Conservation (phyloP, 2,888 invertebrate genomes). For the Apoderus coryli region DNA sequence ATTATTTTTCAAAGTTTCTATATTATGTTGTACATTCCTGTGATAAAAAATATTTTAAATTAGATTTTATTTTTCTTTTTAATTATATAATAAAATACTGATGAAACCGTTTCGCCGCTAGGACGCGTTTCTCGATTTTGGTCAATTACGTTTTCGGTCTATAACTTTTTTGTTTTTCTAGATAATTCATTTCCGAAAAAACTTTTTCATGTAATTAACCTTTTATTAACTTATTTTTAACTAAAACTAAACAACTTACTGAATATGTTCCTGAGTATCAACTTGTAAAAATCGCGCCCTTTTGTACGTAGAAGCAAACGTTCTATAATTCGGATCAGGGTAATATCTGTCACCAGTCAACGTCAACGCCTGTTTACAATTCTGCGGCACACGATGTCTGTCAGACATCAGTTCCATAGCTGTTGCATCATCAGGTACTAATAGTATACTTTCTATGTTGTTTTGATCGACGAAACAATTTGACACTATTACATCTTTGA, state of each 20-base stretch:
- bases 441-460: slow-evolving; percentile 56
- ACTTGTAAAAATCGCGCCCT: slow-evolving; percentile 48
- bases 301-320: slow-evolving; percentile 47
- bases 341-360: slow-evolving; percentile 50
- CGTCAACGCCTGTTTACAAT: slow-evolving; percentile 53
- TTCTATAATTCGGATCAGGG: slow-evolving; percentile 64
- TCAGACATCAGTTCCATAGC: slow-evolving; percentile 57
- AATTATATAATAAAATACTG: too few relatives aligned
- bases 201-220: too few relatives aligned
- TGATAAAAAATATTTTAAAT: too few relatives aligned
- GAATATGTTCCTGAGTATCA: slow-evolving; percentile 47
- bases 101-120: too few relatives aligned
- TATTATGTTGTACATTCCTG: too few relatives aligned
- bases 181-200: too few relatives aligned
- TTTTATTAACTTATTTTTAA: too few relatives aligned
- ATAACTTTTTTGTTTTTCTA: too few relatives aligned
- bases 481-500: slow-evolving; percentile 60
- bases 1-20: too few relatives aligned
- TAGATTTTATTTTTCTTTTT: too few relatives aligned
- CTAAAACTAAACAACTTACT: slow-evolving; percentile 30
- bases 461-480: slow-evolving; percentile 76
- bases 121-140: too few relatives aligned
- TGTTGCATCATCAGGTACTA: slow-evolving; percentile 54
- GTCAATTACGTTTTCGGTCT: too few relatives aligned
- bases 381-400: slow-evolving; percentile 46